Base-by-base conservation (phyloP, 2,888 invertebrate genomes). In the Agrotis ipsilon region DNA sequence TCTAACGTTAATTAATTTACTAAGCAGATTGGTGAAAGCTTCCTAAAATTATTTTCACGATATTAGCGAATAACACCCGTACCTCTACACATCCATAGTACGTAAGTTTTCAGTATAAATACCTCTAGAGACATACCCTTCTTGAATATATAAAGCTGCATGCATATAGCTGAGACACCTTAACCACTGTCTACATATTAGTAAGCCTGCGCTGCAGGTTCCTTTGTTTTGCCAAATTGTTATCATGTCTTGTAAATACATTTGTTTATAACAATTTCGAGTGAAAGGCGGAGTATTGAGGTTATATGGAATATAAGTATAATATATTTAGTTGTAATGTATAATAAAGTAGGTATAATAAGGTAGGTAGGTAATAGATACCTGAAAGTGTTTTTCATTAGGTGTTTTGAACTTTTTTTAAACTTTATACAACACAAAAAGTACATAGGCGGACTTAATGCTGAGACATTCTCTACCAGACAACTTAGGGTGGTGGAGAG, bases 101-200 rank as follows among this genome's bases (percentile, higher is more conserved):
- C 1, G 24, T 14, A 32, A 4, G 24, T 32, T 54, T 45, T 60
- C 32, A 6, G 39, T 59, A 32, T 46, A 14, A 21, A 52, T 32
- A 66, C 32, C 32, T 39, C 18, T 46, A 55, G 19, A 57, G 19
- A 74, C 21, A 32, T 19, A 49, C 54, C 43, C 16, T 49, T 24
- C 24, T 64, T 63, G 55, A 57, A 55, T 68, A 69, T 24, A 68
- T 75, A 73, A 78, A 73, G 43, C 73, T n/a, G 46, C 55, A 32
- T 64, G 60, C 61, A 72, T 60, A 71, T 24, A 62, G 9, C 62
- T 24, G 58, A 78, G 58, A 63, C 72, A 67, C 62, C 59, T 55
- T 51, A 72, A 59, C 78, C 67, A 63, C 67, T 67, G 69, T 74
- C 69, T 69, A 58, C 48, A 73, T 57, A 69, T 79, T 74, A 45